Percentiles rank a stretch among this genome's conserved stretches.
Conservation (phyloP, 1,140 invertebrate genomes). For the Phymorhynchus buccinoides region DNA sequence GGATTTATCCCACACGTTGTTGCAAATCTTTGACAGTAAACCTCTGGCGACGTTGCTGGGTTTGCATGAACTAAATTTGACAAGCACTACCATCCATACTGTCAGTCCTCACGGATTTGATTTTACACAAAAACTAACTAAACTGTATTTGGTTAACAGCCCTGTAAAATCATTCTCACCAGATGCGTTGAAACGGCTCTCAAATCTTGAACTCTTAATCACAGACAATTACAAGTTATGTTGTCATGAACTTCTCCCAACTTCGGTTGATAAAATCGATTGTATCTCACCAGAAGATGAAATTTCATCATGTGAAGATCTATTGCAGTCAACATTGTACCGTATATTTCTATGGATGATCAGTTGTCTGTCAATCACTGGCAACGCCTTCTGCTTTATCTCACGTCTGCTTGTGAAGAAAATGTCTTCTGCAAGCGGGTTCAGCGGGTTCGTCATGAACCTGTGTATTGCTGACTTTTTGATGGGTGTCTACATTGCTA, state of each 20-base stretch:
- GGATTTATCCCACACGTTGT: background rate
- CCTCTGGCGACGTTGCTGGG: background rate
- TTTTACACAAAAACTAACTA: background rate
- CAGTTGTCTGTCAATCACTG: background rate
- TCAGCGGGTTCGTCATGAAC: slow-evolving; percentile 51
- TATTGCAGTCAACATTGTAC: background rate
- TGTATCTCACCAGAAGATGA: slow-evolving; percentile 34
- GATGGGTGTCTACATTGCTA: slow-evolving; percentile 64
- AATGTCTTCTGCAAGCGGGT: background rate
- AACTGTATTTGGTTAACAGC: background rate
- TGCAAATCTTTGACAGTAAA: slow-evolving; percentile 12
- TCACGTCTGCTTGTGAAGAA: background rate
- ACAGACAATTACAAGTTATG: slow-evolving; percentile 49
- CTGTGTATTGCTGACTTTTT: slow-evolving; percentile 56
- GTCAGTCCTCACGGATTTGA: background rate
- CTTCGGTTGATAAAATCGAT: no score
- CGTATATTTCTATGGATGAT: background rate
- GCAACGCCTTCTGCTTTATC: background rate
- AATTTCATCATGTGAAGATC: background rate
- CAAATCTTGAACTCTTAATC: slow-evolving; percentile 7
- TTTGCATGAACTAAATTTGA: slow-evolving; percentile 10
- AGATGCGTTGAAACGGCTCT: slow-evolving; percentile 38
- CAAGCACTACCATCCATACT: background rate
- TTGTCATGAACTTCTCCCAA: slow-evolving; percentile 33
- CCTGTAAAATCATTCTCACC: background rate